Base-by-base conservation (phyloP, 2,113 vertebrate genomes). In the Apodemus speciosus region DNA sequence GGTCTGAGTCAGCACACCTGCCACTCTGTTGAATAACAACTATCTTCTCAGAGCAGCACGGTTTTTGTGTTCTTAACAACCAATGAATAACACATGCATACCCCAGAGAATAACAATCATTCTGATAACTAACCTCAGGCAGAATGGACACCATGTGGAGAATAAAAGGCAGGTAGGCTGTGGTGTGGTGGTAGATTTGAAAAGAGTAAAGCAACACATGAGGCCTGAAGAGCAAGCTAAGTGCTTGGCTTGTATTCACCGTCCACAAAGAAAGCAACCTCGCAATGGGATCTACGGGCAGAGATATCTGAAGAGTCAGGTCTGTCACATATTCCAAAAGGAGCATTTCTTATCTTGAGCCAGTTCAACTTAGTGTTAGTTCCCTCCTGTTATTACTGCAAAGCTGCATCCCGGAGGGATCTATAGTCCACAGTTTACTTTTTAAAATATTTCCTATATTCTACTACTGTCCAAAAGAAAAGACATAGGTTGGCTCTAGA, bases 51-150 rank as follows among this genome's bases (percentile, higher is more conserved):
- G 51, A 87, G 79, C 69, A 80, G 77, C 38, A 92, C 32, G 69
- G 69, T 84, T 46, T 95, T 90, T 95, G 58, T 90, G 58, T 93
- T 89, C 92, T 38, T 83, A 51, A 93, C 85, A 66, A 69, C 10
- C 80, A 53, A 89, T 46, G 35, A 62, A 35, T 95, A 95, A 93
- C 76, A 46, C 56, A 85, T 71, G 73, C 38, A 77, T 40, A 51
- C 73, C 25, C 69, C 77, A 32, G 53, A 93, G 62, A 92, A 86
- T 69, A 75, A 64, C 53, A 91, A 93, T 94, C 91, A 93, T 91
- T 96, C 76, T 76, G 43, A 30, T 91, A 89, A 95, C 76, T 95
- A 87, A 89, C 75, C 95, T 90, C 90, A 89, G 92, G 79, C 69
- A 90, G 73, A 83, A 92, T 62, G 85, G 35, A 93, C 76, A 13